phyloP scores from a whole-genome alignment of 2,113 vertebrate species.

The Nymphicus hollandicus region DNA sequence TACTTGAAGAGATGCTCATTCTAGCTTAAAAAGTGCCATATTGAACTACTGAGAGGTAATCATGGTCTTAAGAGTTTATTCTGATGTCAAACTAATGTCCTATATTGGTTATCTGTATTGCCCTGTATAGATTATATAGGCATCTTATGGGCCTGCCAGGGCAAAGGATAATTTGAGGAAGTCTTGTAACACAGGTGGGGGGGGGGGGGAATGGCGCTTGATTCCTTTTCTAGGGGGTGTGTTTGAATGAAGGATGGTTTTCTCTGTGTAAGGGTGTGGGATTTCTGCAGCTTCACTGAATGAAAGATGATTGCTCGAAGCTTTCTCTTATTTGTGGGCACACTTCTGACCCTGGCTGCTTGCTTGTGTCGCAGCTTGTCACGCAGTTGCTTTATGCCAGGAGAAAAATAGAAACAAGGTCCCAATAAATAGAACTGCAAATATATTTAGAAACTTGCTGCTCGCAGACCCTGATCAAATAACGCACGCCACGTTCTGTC shows the following conservation, averaged over 20 bases:
- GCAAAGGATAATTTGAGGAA: neutral
- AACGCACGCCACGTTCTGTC: neutral
- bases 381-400: neutral
- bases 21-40: neutral
- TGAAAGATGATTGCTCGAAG: neutral
- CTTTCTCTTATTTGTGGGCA: neutral
- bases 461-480: neutral
- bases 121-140: neutral
- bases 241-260: neutral
- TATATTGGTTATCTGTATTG: neutral
- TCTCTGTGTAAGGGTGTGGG: neutral
- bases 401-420: neutral
- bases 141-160: neutral
- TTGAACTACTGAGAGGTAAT: neutral
- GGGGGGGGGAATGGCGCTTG: neutral
- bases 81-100: accelerated
- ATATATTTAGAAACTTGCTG: slow-evolving; percentile 36
- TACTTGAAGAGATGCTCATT: neutral
- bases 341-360: neutral
- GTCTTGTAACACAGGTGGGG: neutral
- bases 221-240: neutral
- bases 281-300: neutral
- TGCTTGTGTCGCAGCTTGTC: neutral
- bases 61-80: neutral
- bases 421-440: neutral